phyloP scores from a whole-genome alignment of 2,888 invertebrate genomes.

The Drosophila lutescens region DNA sequence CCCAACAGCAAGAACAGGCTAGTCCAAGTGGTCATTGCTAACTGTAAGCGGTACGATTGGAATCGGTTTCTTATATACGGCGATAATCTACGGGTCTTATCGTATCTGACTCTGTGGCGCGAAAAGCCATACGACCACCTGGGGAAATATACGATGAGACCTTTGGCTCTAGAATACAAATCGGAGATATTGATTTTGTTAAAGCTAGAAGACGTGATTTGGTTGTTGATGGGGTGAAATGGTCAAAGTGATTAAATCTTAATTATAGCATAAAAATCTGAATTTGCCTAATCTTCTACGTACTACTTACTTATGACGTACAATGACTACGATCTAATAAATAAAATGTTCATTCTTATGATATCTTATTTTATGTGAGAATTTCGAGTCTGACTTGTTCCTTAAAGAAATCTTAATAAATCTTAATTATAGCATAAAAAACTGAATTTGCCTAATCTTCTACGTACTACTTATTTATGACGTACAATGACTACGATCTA shows the following conservation, averaged over 20 bases:
- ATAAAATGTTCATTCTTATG: too few species aligned
- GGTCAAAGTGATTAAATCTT: neutral
- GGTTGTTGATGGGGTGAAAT: neutral
- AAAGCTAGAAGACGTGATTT: neutral
- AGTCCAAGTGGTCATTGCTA: constrained; percentile 59
- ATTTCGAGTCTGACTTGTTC: too few species aligned
- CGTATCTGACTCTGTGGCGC: constrained; percentile 13
- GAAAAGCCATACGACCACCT: constrained; percentile 19
- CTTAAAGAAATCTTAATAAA: neutral
- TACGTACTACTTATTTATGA: too few species aligned
- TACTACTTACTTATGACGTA: too few species aligned
- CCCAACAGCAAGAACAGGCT: constrained; percentile 57
- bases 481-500: too few species aligned
- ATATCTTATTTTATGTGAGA: too few species aligned
- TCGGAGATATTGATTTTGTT: constrained; percentile 1
- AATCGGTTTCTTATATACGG: constrained; percentile 55
- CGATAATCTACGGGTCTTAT: constrained; percentile 38
- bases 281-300: too few species aligned
- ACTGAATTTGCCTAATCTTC: too few species aligned
- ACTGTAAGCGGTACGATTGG: constrained; percentile 45
- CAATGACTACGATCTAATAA: too few species aligned
- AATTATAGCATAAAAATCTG: too few species aligned
- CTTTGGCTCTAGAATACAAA: constrained; percentile 24
- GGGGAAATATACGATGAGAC: constrained; percentile 30
- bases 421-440: too few species aligned